Evolutionary conservation across 2,113 vertebrate genomes (phyloP), one percentile per base, ranked within the genome.

Genomic region (Corythornis vintsioides): DNA sequence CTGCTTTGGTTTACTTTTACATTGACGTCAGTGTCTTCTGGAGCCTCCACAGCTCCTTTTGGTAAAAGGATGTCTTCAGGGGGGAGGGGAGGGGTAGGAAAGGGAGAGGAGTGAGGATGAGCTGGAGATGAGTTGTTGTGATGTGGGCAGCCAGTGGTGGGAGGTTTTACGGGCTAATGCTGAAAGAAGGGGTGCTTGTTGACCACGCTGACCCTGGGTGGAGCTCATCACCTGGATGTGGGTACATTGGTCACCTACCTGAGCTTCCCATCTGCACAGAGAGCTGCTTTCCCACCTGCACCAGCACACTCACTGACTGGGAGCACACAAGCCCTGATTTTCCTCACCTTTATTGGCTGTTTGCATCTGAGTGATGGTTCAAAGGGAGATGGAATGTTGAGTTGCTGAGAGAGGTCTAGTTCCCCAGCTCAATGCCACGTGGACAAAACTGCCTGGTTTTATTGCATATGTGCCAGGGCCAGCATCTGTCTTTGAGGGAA

Each of bases 1-100:
- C 65, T 93, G 86, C 94, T 86, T 89, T 57, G 91, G 96, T 97
- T 97, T 97, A 97, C 96, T 97, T 96, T 97, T 89, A 48, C 55
- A 61, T 95, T 97, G 97, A 97, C 97, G 97, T 97, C 97, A 97
- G 94, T 83, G 89, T 92, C 83, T 96, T 96, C 91, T 86, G 93
- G 43, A 93, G 92, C 87, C 92, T 97, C 79, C 69, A 10, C 70
- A 2, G 86, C 95, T 96, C 67, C 13, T 95, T 97, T 97, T 97
- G 96, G 96, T 93, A 87, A 96, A 96, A 94, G 95, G 96, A 94
- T 94, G 92, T 95, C 87, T 95, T 94, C 67, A 48, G 91, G 74
- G 47, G 53, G 60, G 84, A 93, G 84, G 89, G 91, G 89, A 86
- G 91, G 93, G 89, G 74, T 92, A 26, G 57, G 72, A 29, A 56